A percentile compares a stretch with the other conserved stretches of the same genome.
These are phyloP conservation scores for Anguilla marmorata DNA, from an alignment of 2,797 vertebrate species.

Conservation along the genomic window DNA sequence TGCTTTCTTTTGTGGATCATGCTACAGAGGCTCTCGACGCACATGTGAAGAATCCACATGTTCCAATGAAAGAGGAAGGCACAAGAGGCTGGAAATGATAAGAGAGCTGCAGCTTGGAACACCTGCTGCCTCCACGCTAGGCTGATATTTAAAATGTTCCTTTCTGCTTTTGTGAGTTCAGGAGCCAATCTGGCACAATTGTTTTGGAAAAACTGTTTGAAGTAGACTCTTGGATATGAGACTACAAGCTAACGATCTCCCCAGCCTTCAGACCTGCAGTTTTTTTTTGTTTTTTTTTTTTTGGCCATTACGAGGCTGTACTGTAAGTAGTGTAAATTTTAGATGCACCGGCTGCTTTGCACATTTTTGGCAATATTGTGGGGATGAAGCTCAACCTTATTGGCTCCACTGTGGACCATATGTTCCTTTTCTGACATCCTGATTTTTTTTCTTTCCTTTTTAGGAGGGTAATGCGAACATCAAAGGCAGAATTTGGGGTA, in stretches of 20 bases:
- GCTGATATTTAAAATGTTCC: neutral
- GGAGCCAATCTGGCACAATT: neutral
- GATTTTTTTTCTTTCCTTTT: neutral
- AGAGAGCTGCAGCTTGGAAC: neutral
- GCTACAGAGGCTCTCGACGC: neutral
- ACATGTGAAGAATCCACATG: neutral
- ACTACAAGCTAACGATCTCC: neutral
- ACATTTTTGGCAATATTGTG: neutral
- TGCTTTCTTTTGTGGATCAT: neutral
- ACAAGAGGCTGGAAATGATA: neutral
- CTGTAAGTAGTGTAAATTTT: neutral
- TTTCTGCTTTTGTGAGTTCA: neutral
- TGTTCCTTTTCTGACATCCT: neutral
- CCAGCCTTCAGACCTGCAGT: neutral
- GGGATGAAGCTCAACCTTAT: neutral
- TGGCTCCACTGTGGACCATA: slow-evolving; percentile 17
- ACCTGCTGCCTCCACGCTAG: neutral
- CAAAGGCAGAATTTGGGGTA: neutral
- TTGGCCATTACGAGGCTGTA: neutral
- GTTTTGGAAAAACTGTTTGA: neutral
- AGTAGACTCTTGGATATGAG: neutral
- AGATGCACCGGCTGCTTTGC: slow-evolving; percentile 15
- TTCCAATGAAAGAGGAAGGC: neutral
- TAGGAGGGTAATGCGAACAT: neutral
- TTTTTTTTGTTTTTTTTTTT: neutral